phyloP scores from a whole-genome alignment of 2,113 vertebrate genomes.

The Circaetus cinerascens region DNA sequence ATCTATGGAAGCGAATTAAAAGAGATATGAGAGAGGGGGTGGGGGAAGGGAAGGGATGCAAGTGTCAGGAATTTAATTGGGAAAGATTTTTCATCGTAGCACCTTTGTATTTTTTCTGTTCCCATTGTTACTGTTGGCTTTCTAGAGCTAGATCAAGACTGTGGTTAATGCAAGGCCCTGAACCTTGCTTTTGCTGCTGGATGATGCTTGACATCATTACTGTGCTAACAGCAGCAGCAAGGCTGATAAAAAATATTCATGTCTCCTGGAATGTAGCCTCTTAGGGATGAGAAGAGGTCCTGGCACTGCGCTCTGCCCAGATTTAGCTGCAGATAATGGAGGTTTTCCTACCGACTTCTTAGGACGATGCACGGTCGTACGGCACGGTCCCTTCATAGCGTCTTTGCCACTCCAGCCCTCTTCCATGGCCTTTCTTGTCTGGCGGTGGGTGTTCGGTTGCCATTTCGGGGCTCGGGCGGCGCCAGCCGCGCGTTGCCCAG shows the following conservation, averaged over 20 bases:
- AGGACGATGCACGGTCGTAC: rapidly evolving
- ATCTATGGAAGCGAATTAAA: background rate
- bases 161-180: background rate
- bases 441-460: rapidly evolving
- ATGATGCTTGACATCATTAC: background rate
- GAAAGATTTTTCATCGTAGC: background rate
- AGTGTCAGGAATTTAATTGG: background rate
- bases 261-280: background rate
- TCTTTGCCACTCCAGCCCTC: background rate
- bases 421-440: rapidly evolving
- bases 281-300: background rate
- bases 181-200: background rate
- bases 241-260: background rate
- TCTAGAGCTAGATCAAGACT: background rate
- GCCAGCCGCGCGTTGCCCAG: background rate
- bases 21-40: background rate
- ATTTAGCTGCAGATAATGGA: background rate
- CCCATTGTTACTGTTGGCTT: background rate
- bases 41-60: background rate
- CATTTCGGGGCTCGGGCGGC: rapidly evolving
- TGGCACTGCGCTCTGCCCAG: background rate
- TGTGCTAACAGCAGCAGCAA: background rate
- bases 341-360: background rate
- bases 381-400: background rate
- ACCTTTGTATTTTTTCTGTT: background rate